These are phyloP conservation scores for Rhineura floridana DNA, from an alignment of 2,113 vertebrate genomes.

Conservation along the genomic window DNA sequence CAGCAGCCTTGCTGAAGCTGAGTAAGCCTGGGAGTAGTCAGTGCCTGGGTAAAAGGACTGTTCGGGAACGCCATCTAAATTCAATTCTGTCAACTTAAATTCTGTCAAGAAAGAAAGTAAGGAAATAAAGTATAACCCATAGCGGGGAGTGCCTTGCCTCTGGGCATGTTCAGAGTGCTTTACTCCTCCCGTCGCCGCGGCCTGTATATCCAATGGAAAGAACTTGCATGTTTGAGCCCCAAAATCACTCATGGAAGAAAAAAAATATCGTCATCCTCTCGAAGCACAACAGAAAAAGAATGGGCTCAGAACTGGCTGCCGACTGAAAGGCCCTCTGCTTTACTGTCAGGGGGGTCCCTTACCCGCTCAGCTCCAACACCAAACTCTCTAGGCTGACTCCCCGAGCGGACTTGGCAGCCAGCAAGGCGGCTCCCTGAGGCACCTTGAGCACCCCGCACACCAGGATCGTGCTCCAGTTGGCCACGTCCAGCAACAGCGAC, in stretches of 20 bases:
- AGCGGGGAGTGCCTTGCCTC: not conserved
- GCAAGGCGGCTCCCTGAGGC: slow-evolving; percentile 86
- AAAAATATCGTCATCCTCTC: not conserved
- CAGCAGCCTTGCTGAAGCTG: not conserved
- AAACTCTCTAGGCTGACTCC: slow-evolving; percentile 88
- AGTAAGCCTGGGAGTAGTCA: no score
- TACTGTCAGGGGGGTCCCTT: slow-evolving; percentile 30
- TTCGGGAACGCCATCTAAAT: not conserved
- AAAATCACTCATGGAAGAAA: not conserved
- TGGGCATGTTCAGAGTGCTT: not conserved
- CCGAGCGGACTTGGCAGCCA: slow-evolving; percentile 76
- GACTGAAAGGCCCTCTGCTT: no score
- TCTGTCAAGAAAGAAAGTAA: not conserved
- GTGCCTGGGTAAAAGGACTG: not conserved
- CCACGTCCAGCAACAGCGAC: slow-evolving; percentile 43
- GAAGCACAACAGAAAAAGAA: not conserved
- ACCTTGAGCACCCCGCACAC: slow-evolving; percentile 89
- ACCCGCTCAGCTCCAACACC: slow-evolving; percentile 88
- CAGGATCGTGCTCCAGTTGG: slow-evolving; percentile 84
- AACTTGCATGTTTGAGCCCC: no score
- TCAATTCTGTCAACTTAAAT: not conserved
- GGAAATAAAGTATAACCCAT: not conserved
- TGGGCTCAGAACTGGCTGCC: not conserved
- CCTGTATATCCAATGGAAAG: no score
- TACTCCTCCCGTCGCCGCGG: no score